Evolutionary conservation across 1,140 invertebrate species (phyloP), one percentile per base, ranked within the genome.

Genomic region (Bacillus rossius): DNA sequence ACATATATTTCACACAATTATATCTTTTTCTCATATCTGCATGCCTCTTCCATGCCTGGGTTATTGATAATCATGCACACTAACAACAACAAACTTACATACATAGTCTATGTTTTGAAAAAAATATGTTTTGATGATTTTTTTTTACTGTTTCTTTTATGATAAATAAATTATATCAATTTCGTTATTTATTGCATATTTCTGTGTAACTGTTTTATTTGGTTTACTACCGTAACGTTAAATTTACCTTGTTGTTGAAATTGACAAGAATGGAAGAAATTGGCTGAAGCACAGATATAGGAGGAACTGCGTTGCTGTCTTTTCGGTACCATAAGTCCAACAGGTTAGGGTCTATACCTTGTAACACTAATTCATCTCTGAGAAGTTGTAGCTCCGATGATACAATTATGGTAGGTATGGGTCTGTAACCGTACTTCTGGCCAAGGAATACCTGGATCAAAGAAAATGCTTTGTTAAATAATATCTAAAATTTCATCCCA

Each of bases 341-440:
- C 3, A 96, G 75, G 5, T 82, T 85, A 0, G 89, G 84, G 64
- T 98, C 94, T 16, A 87, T 86, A 17, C 89, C 89, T 78, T 88
- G 71, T 77, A 84, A 72, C 0, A 84, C 82, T 8, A 96, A 73
- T 61, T 92, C 91, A 37, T 91, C 87, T 40, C 89, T 81, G n/a
- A 99, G 77, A 78, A 94, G 79, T 61, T 91, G 88, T 47, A 98
- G 79, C 69, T 99, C 96, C 0, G 91, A 91, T 10, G 91, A 94
- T 0, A 96, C 73, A 41, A 99, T 94, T 68, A 94, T 94, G 0
- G 95, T 96, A 2, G 96, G 96, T 61, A 99, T 94, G 1, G 96
- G 96, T 8, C 96, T 81, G 69, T 98, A 99, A 3, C 96, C 96
- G 73, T 99, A 99, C 73, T 99, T 99, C 77, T 99, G 96, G 0